Percentiles rank a stretch among this genome's conserved stretches.
phyloP scores from a whole-genome alignment of 2,888 invertebrate genomes.

The Monochamus alternatus region DNA sequence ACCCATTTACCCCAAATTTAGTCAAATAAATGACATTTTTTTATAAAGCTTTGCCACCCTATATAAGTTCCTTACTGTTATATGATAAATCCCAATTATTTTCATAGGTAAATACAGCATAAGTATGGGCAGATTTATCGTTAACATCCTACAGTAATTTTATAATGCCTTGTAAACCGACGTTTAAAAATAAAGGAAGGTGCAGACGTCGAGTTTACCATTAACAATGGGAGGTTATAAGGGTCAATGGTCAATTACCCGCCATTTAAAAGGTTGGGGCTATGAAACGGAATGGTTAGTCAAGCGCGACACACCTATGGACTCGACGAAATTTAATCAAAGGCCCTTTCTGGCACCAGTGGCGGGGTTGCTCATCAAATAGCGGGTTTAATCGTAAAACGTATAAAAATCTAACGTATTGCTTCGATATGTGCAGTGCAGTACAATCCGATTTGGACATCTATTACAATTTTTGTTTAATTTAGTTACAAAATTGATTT shows the following conservation, averaged over 20 bases:
- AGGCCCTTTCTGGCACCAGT: conserved; percentile 3
- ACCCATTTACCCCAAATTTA: too few species aligned
- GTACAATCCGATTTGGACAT: too few species aligned
- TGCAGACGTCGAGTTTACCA: conserved; percentile 1
- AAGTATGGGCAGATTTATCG: too few species aligned
- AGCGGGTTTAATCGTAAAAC: neutral
- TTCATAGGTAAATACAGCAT: too few species aligned
- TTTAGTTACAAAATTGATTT: neutral
- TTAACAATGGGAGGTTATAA: conserved; percentile 16
- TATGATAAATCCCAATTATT: too few species aligned
- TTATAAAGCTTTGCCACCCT: too few species aligned
- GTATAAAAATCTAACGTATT: too few species aligned
- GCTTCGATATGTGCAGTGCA: too few species aligned
- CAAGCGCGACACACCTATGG: conserved; percentile 17
- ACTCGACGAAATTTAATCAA: conserved; percentile 23
- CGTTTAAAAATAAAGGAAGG: neutral
- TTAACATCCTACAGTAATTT: too few species aligned
- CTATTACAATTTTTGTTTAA: too few species aligned
- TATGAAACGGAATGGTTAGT: conserved; percentile 21
- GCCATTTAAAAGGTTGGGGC: conserved; percentile 11
- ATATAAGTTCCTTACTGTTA: too few species aligned
- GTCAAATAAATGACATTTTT: too few species aligned
- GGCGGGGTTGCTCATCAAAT: neutral
- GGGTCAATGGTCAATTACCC: conserved; percentile 32
- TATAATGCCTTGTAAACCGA: neutral